Evolutionary conservation across 2,888 invertebrate species (phyloP).

Genomic region (Synergus umbraculus): DNA sequence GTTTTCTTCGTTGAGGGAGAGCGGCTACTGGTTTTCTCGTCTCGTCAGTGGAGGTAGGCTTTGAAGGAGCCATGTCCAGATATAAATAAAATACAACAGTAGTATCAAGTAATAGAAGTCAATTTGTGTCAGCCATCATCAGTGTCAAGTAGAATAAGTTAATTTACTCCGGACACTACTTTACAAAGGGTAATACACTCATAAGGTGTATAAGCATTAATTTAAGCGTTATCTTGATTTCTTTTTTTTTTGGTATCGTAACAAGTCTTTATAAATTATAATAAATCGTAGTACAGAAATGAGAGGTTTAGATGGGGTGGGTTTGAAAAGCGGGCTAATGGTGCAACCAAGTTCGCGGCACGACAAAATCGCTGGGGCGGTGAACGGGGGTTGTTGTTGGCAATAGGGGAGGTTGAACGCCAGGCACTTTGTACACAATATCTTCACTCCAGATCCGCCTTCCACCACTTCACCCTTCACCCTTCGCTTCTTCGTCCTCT

Average conservation of each 20-base stretch:
- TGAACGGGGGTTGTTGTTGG: constrained; percentile 11
- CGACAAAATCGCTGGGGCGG: constrained; percentile 33
- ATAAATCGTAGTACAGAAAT: neutral
- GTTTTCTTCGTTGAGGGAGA: too few relatives aligned
- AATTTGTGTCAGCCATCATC: too few relatives aligned
- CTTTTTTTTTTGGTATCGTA: neutral
- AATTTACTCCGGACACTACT: too few relatives aligned
- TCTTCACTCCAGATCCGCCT: constrained; percentile 20
- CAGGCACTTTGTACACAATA: constrained; percentile 28
- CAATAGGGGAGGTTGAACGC: constrained; percentile 22
- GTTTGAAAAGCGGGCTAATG: constrained; percentile 29
- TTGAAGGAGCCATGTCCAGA: too few relatives aligned
- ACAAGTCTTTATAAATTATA: neutral
- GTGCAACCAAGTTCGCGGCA: constrained; percentile 35
- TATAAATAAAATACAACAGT: too few relatives aligned
- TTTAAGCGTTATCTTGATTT: neutral
- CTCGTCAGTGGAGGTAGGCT: too few relatives aligned
- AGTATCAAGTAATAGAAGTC: too few relatives aligned
- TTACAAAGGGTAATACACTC: too few relatives aligned
- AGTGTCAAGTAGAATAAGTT: too few relatives aligned
- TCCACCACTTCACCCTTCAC: neutral
- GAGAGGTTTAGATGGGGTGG: neutral
- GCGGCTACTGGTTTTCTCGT: too few relatives aligned
- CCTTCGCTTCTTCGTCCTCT: constrained; percentile 1
- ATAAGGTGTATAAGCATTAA: neutral